phyloP scores from a whole-genome alignment of 2,797 vertebrate genomes.

The Phoxinus dragarum region DNA sequence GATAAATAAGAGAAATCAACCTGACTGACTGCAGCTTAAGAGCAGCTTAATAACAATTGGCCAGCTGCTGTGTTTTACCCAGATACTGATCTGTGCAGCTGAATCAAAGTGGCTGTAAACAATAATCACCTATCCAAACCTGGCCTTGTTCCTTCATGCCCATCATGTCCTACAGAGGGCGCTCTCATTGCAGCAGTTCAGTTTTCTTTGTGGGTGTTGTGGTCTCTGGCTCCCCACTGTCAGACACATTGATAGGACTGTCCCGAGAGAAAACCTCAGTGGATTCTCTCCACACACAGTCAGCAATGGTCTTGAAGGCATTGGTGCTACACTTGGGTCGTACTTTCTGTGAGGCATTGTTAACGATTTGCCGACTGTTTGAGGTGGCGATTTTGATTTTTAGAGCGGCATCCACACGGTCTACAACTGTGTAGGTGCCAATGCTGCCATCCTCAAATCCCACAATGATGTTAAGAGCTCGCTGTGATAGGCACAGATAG shows the following conservation, averaged over 20 bases:
- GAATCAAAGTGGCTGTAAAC: slow-evolving; percentile 86
- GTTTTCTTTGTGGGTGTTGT: slow-evolving; percentile 95
- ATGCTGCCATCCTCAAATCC: slow-evolving; percentile 98
- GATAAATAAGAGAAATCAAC: slow-evolving; percentile 25
- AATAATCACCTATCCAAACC: slow-evolving; percentile 79
- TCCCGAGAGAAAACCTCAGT: slow-evolving; percentile 98
- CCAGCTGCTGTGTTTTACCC: slow-evolving; percentile 73
- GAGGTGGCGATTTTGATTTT: slow-evolving; percentile 99
- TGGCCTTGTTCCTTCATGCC: slow-evolving; percentile 36
- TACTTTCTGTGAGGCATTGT: slow-evolving; percentile 88
- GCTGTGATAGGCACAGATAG: slow-evolving; percentile 92
- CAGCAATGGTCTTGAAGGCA: slow-evolving; percentile 90
- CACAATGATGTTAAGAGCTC: slow-evolving; percentile 96
- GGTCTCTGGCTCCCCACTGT: slow-evolving; percentile 89
- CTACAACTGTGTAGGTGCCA: slow-evolving; percentile 97
- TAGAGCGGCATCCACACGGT: slow-evolving; percentile 94
- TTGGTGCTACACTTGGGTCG: slow-evolving; percentile 92
- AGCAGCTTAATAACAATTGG: slow-evolving; percentile 77
- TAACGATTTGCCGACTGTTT: slow-evolving; percentile 98
- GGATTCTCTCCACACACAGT: slow-evolving; percentile 97
- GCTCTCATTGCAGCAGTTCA: slow-evolving; percentile 87
- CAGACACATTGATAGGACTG: slow-evolving; percentile 95
- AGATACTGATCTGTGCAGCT: slow-evolving; percentile 83
- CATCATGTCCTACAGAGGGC: slow-evolving; percentile 66
- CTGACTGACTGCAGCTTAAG: slow-evolving; percentile 61